These are phyloP conservation scores for Gambusia yucatana DNA, from an alignment of 2,797 vertebrate genomes.

Conservation along the genomic window DNA sequence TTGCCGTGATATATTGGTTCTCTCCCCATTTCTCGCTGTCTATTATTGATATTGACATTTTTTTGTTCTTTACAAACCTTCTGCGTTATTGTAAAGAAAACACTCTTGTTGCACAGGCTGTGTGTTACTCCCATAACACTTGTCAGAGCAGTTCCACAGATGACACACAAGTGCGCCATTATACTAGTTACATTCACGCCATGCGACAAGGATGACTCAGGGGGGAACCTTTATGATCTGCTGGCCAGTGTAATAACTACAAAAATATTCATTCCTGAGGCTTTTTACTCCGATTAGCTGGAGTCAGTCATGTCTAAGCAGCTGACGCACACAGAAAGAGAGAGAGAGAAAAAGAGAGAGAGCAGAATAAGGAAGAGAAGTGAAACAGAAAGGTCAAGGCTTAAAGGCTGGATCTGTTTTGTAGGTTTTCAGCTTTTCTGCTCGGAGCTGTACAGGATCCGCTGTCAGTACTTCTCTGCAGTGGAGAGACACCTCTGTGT, in stretches of 20 bases:
- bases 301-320: constrained; percentile 49
- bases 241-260: constrained; percentile 35
- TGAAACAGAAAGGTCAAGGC: constrained; percentile 44
- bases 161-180: constrained; percentile 18
- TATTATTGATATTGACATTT: neutral
- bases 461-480: constrained; percentile 28
- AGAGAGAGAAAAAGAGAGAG: constrained; percentile 14
- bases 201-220: constrained; percentile 17
- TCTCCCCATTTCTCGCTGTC: constrained; percentile 14
- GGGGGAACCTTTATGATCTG: constrained; percentile 20
- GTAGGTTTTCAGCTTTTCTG: constrained; percentile 36
- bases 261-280: constrained; percentile 45
- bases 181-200: constrained; percentile 20
- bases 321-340: constrained; percentile 16
- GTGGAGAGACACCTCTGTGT: constrained; percentile 24
- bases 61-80: neutral
- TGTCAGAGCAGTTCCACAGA: constrained; percentile 11
- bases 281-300: constrained; percentile 41
- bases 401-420: constrained; percentile 46
- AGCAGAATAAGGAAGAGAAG: constrained; percentile 28
- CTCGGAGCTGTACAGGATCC: constrained; percentile 34
- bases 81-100: constrained; percentile 4
- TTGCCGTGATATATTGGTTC: constrained; percentile 1
- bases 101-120: constrained; percentile 15
- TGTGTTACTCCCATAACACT: constrained; percentile 13